A percentile compares a stretch with the other conserved stretches of the same genome.
These are phyloP conservation scores for Orius insidiosus DNA, from an alignment of 1,140 invertebrate genomes.

Conservation along the genomic window DNA sequence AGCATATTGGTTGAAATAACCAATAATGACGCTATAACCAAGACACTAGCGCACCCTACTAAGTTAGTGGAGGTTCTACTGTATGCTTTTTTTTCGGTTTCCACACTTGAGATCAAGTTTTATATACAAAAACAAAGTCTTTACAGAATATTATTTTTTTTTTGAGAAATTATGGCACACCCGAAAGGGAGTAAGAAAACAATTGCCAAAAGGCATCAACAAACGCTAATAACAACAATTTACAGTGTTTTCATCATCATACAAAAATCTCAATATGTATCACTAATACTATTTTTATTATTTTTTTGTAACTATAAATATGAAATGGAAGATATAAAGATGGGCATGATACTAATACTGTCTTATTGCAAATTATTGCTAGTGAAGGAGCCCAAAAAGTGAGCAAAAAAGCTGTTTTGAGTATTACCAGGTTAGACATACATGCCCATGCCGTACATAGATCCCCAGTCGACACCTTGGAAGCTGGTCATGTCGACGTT, in stretches of 20 bases:
- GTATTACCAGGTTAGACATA: slow-evolving; percentile 45
- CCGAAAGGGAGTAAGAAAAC: slow-evolving; percentile 12
- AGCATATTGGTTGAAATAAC: no score
- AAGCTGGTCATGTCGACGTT: slow-evolving; percentile 82
- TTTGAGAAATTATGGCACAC: slow-evolving; percentile 13
- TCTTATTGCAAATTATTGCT: slow-evolving; percentile 22
- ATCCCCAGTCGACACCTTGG: slow-evolving; percentile 75
- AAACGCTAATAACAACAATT: slow-evolving; percentile 15
- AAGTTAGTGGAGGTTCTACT: not conserved
- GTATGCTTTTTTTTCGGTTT: slow-evolving; percentile 7
- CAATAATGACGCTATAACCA: no score
- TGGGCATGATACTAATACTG: slow-evolving; percentile 16
- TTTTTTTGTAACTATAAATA: slow-evolving; percentile 11
- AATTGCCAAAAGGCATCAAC: slow-evolving; percentile 13
- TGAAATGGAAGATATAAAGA: slow-evolving; percentile 17
- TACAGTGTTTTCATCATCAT: slow-evolving; percentile 12
- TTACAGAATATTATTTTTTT: slow-evolving; percentile 1
- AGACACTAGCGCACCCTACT: no score
- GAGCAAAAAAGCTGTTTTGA: slow-evolving; percentile 3
- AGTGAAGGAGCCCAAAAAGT: slow-evolving; percentile 15
- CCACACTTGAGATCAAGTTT: slow-evolving; percentile 18
- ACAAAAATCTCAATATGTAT: slow-evolving; percentile 16
- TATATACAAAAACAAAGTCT: slow-evolving; percentile 15
- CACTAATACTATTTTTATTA: slow-evolving; percentile 25
- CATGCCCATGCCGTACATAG: slow-evolving; percentile 81